Evolutionary conservation across 2,888 invertebrate genomes (phyloP).

Genomic region (Mamestra brassicae): DNA sequence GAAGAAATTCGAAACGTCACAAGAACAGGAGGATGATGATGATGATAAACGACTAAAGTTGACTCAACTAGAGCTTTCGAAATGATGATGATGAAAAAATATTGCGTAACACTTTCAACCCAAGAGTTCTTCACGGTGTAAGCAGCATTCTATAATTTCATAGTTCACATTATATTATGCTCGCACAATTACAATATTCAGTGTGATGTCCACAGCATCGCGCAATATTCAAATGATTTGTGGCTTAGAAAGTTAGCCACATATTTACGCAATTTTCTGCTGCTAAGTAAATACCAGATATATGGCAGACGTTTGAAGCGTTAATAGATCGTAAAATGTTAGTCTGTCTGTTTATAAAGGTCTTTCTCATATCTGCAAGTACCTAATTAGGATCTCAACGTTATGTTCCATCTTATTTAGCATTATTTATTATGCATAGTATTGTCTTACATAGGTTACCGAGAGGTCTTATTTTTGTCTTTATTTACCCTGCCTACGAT

Average conservation of each 20-base stretch:
- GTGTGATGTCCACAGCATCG: conserved; percentile 63
- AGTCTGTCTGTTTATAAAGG: neutral
- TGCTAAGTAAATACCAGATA: conserved; percentile 11
- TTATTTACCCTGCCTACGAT: neutral
- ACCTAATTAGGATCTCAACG: neutral
- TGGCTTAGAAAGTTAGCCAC: conserved; percentile 45
- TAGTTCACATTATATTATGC: conserved; percentile 64
- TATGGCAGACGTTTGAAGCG: neutral
- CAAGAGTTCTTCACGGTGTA: conserved; percentile 40
- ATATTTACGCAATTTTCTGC: conserved; percentile 47
- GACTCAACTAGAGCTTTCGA: too few relatives aligned
- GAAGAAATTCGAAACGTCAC: too few relatives aligned
- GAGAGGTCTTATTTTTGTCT: neutral
- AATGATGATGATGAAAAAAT: too few relatives aligned
- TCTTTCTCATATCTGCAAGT: neutral
- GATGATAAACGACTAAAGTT: too few relatives aligned
- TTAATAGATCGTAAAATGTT: conserved; percentile 7
- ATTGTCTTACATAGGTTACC: neutral
- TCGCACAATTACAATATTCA: conserved; percentile 68
- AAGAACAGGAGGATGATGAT: too few relatives aligned
- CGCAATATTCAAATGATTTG: conserved; percentile 64
- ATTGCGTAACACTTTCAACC: too few relatives aligned
- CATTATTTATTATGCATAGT: neutral
- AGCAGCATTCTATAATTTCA: conserved; percentile 55
- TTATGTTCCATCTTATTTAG: neutral